These are phyloP conservation scores for Orthosia cruda DNA, from an alignment of 2,888 invertebrate genomes.

Conservation along the genomic window DNA sequence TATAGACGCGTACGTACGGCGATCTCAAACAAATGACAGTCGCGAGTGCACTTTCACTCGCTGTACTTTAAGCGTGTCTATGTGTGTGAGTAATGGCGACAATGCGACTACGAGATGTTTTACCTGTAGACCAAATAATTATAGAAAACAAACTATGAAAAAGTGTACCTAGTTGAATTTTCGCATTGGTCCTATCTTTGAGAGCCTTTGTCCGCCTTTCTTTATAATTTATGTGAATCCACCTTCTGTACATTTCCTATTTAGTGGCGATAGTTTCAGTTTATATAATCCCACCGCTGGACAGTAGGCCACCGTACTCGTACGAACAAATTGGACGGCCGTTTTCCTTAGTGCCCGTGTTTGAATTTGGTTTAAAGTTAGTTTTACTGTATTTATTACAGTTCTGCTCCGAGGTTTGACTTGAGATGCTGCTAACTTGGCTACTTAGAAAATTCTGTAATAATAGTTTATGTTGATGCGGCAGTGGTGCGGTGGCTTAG, in stretches of 20 bases:
- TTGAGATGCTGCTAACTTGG: constrained; percentile 17
- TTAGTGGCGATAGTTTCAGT: constrained; percentile 10
- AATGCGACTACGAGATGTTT: too few relatives aligned
- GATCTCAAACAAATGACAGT: background rate
- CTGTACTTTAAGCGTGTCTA: too few relatives aligned
- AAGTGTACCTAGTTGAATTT: too few relatives aligned
- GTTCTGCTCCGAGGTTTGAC: constrained; percentile 18
- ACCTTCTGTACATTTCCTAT: constrained; percentile 13
- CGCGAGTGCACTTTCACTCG: too few relatives aligned
- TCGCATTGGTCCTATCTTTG: too few relatives aligned
- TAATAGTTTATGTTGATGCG: background rate
- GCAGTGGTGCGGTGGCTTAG: background rate
- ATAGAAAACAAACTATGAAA: too few relatives aligned
- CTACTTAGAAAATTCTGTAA: constrained; percentile 23
- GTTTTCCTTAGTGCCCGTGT: constrained; percentile 43
- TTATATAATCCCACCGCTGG: constrained; percentile 49
- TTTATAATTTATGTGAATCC: too few relatives aligned
- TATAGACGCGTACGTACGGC: background rate
- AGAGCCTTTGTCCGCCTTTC: too few relatives aligned
- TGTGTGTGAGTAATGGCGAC: too few relatives aligned
- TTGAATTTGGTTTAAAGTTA: constrained; percentile 56
- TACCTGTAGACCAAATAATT: too few relatives aligned
- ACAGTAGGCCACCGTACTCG: constrained; percentile 57
- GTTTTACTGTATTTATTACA: constrained; percentile 53
- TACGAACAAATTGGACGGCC: constrained; percentile 52